phyloP scores from a whole-genome alignment of 2,113 vertebrate species.

The Puffinus mauretanicus region DNA sequence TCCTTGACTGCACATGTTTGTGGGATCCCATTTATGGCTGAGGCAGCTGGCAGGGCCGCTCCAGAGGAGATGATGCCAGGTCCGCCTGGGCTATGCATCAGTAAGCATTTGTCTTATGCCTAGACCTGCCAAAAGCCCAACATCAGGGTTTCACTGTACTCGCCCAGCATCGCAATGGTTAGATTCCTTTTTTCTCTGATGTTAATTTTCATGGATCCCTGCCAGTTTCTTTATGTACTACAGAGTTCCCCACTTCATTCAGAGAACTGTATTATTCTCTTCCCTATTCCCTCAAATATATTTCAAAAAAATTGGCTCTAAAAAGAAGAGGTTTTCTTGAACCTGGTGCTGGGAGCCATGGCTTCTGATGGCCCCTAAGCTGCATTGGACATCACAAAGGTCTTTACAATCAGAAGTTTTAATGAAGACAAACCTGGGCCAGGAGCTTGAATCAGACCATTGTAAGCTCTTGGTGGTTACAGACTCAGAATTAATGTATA shows the following conservation, averaged over 20 bases:
- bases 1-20: slow-evolving; percentile 41
- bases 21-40: slow-evolving; percentile 41
- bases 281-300: neutral
- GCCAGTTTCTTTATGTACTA: slow-evolving; percentile 49
- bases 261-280: neutral
- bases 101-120: slow-evolving; percentile 33
- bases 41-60: slow-evolving; percentile 57
- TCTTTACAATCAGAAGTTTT: neutral
- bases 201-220: slow-evolving; percentile 39
- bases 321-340: neutral
- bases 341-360: neutral
- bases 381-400: neutral
- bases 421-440: neutral
- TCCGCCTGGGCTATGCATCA: slow-evolving; percentile 11
- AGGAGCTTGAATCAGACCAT: neutral
- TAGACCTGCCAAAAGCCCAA: slow-evolving; percentile 58
- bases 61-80: slow-evolving; percentile 46
- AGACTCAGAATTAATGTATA: neutral
- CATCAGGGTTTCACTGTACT: slow-evolving; percentile 37
- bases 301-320: neutral
- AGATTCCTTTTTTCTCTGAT: slow-evolving; percentile 55
- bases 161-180: slow-evolving; percentile 54
- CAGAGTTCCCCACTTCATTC: slow-evolving; percentile 27
- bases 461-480: neutral
- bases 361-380: neutral